phyloP scores from a whole-genome alignment of 2,888 invertebrate genomes.

The Pilophorus perplexus region DNA sequence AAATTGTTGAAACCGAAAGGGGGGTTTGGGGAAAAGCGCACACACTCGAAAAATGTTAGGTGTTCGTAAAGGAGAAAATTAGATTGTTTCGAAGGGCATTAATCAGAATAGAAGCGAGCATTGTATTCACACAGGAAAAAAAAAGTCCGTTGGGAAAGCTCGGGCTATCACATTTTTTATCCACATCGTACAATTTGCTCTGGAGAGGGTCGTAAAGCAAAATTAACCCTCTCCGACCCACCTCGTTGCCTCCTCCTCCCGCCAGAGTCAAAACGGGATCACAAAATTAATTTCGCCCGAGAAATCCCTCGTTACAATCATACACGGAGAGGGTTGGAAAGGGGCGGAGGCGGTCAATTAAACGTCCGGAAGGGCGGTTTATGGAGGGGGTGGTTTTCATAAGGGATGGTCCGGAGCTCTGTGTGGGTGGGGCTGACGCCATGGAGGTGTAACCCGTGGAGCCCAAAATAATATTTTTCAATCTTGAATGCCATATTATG shows the following conservation, averaged over 20 bases:
- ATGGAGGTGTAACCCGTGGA: too few species aligned
- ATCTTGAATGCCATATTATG: too few species aligned
- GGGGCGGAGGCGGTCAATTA: too few species aligned
- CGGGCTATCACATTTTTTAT: conserved; percentile 32
- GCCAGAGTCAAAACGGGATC: conserved; percentile 29
- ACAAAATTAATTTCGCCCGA: conserved; percentile 36
- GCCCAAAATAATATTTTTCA: too few species aligned
- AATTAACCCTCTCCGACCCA: conserved; percentile 23
- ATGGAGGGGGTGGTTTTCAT: too few species aligned
- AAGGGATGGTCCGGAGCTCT: too few species aligned
- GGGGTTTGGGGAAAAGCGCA: too few species aligned
- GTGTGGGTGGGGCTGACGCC: too few species aligned
- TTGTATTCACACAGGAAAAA: neutral
- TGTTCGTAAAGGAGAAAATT: too few species aligned
- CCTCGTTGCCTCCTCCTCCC: neutral
- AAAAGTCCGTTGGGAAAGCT: neutral
- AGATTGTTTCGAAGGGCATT: conserved; percentile 26
- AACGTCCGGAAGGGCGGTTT: too few species aligned
- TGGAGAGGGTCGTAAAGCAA: conserved; percentile 35
- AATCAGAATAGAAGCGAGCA: conserved; percentile 19
- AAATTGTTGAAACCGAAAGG: too few species aligned
- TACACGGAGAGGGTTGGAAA: neutral
- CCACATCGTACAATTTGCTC: conserved; percentile 15
- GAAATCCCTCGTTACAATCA: conserved; percentile 34
- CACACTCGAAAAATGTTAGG: too few species aligned